A percentile compares a stretch with the other conserved stretches of the same genome.
These are phyloP conservation scores for Zaprionus davidi DNA, from an alignment of 1,140 invertebrate genomes.

Conservation along the genomic window DNA sequence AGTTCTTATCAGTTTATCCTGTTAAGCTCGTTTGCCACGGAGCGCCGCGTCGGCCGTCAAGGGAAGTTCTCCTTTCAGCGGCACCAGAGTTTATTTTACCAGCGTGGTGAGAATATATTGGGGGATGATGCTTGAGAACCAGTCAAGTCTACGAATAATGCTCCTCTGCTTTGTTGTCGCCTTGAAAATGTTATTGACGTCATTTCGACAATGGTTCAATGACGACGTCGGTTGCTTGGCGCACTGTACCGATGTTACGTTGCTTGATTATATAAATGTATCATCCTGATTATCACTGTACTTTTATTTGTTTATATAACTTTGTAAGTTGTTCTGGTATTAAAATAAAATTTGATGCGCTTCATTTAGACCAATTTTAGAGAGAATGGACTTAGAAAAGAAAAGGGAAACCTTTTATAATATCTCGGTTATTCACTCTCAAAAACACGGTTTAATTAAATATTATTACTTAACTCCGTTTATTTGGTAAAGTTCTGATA, in stretches of 20 bases:
- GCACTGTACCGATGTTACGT: conserved; percentile 58
- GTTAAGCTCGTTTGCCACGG: conserved; percentile 47
- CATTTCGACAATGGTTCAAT: conserved; percentile 66
- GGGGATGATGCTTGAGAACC: conserved; percentile 30
- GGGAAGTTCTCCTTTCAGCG: conserved; percentile 30
- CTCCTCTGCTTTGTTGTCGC: conserved; percentile 51
- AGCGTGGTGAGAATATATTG: conserved; percentile 12
- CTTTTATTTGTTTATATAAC: conserved; percentile 31
- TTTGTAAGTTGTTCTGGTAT: conserved; percentile 58
- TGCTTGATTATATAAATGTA: conserved; percentile 70
- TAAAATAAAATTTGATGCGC: conserved; percentile 66
- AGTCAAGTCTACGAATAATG: conserved; percentile 22
- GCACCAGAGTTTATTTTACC: conserved; percentile 38
- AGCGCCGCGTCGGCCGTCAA: conserved; percentile 14
- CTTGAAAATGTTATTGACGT: conserved; percentile 79
- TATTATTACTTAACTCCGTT: no score
- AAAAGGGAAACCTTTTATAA: conserved; percentile 39
- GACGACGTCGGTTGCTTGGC: conserved; percentile 44
- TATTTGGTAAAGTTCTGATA: no score
- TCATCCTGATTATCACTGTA: conserved; percentile 37
- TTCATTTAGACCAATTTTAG: conserved; percentile 63
- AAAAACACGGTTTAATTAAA: no score
- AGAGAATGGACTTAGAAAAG: not conserved
- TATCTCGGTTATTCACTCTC: conserved; percentile 2
- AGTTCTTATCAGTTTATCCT: conserved; percentile 46